Percentiles rank a stretch among this genome's conserved stretches.
These are phyloP conservation scores for Morone saxatilis DNA, from an alignment of 2,113 vertebrate genomes.

Conservation along the genomic window DNA sequence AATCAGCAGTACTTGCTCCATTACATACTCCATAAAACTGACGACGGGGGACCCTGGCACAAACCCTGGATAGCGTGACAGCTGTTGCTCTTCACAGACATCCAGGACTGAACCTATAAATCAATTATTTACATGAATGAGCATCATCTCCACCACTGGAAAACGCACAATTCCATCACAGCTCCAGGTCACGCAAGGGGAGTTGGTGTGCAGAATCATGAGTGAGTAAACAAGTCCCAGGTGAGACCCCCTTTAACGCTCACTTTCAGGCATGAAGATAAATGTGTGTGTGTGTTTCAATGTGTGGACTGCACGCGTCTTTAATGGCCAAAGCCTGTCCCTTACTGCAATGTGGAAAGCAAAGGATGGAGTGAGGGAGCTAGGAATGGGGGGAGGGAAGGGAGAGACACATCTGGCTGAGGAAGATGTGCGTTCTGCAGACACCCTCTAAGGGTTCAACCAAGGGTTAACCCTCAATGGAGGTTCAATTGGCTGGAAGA, in stretches of 20 bases:
- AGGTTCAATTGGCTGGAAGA: slow-evolving; percentile 72
- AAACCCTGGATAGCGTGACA: slow-evolving; percentile 52
- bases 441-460: slow-evolving; percentile 68
- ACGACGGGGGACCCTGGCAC: neutral
- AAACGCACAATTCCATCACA: slow-evolving; percentile 19
- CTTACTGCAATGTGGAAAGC: neutral
- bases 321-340: neutral
- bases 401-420: slow-evolving; percentile 50
- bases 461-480: slow-evolving; percentile 59
- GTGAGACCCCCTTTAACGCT: neutral
- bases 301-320: neutral
- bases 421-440: slow-evolving; percentile 24
- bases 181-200: slow-evolving; percentile 59
- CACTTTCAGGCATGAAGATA: neutral
- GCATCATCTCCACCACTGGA: slow-evolving; percentile 52
- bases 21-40: slow-evolving; percentile 7
- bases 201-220: slow-evolving; percentile 20
- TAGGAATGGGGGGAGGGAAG: neutral
- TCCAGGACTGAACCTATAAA: slow-evolving; percentile 51
- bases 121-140: slow-evolving; percentile 72
- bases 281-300: neutral
- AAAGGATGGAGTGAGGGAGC: slow-evolving; percentile 6
- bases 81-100: slow-evolving; percentile 56
- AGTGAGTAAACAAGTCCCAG: neutral
- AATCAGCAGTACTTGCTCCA: slow-evolving; percentile 1